These are phyloP conservation scores for Setophaga petechia DNA, from an alignment of 2,113 vertebrate species.

Conservation along the genomic window DNA sequence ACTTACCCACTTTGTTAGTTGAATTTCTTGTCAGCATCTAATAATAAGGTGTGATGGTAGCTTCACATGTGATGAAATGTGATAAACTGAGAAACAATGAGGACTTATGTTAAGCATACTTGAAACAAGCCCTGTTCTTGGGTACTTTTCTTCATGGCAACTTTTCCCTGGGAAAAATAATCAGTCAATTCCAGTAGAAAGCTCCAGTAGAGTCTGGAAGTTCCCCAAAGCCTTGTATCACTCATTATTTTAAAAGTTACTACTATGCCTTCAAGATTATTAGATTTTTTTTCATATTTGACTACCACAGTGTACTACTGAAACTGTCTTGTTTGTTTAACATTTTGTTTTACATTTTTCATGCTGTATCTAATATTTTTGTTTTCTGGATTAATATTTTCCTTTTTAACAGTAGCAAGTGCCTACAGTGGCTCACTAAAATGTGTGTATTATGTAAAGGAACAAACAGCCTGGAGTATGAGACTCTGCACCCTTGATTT, in stretches of 20 bases:
- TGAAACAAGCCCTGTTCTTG: not conserved
- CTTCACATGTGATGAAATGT: not conserved
- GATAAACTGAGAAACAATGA: not conserved
- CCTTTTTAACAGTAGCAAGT: not conserved
- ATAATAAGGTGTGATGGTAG: not conserved
- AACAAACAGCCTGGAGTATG: not conserved
- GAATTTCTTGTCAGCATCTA: not conserved
- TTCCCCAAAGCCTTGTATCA: not conserved
- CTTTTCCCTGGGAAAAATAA: not conserved
- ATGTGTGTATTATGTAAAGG: not conserved
- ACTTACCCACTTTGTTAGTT: not conserved
- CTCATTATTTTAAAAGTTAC: not conserved
- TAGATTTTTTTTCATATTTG: not conserved
- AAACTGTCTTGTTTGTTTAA: not conserved
- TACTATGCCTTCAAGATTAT: accelerated
- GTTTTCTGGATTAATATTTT: not conserved
- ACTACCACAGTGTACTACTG: no score
- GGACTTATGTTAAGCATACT: not conserved
- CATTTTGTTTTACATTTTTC: accelerated
- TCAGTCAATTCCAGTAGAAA: accelerated
- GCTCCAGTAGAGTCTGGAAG: not conserved
- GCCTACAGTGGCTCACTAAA: not conserved
- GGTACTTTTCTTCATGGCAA: not conserved
- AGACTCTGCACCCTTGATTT: not conserved
- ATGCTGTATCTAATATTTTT: not conserved